Percentiles rank a stretch among this genome's conserved stretches.
Evolutionary conservation across 2,888 invertebrate species (phyloP).

Genomic region (Meliscaeva auricollis): DNA sequence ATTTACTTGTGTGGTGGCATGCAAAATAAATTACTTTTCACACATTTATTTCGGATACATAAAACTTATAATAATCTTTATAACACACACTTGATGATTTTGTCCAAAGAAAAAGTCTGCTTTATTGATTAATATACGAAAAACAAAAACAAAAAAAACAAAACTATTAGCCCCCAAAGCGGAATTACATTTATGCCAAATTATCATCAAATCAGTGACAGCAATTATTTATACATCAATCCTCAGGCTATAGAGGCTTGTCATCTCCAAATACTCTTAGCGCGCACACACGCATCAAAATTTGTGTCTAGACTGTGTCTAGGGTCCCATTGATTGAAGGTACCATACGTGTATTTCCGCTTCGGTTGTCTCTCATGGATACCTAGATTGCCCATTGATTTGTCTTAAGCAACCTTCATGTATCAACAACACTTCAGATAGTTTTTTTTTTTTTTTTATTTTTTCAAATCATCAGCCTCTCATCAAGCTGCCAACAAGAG

Average conservation of each 20-base stretch:
- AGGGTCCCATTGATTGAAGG: constrained; percentile 5
- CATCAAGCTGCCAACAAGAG: constrained; percentile 2
- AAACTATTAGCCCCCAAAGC: constrained; percentile 11
- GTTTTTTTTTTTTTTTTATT: not conserved
- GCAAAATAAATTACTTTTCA: no score
- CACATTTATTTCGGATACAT: no score
- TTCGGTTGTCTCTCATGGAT: constrained; percentile 3
- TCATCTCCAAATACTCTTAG: constrained; percentile 11
- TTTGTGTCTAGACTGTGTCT: constrained; percentile 33
- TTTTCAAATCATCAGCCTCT: constrained; percentile 9
- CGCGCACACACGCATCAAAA: not conserved
- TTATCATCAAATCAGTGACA: constrained; percentile 37
- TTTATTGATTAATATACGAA: no score
- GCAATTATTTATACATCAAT: constrained; percentile 50
- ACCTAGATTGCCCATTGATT: constrained; percentile 18
- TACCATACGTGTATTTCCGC: constrained; percentile 26
- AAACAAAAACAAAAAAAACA: constrained; percentile 3
- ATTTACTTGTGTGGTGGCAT: no score
- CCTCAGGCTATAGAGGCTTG: constrained; percentile 36
- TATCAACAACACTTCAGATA: constrained; percentile 32
- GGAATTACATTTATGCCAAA: constrained; percentile 39
- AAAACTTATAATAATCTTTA: no score
- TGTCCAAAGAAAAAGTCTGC: no score
- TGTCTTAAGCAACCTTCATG: constrained; percentile 22
- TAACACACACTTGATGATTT: no score